phyloP scores from a whole-genome alignment of 2,797 vertebrate genomes.

The Graptemys geographica region DNA sequence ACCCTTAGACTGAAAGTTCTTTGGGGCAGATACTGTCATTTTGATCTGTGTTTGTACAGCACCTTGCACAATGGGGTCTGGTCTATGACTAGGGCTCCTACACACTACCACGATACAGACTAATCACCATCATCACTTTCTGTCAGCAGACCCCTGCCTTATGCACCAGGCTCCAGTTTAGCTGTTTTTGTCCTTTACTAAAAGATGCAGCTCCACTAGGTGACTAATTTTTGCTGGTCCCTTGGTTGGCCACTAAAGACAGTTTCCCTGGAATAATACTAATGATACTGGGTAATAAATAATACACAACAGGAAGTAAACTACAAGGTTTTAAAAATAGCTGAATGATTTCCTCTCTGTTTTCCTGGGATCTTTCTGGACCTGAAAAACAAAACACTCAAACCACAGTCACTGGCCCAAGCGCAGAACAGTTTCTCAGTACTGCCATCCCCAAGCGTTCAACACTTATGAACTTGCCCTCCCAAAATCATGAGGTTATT shows the following conservation, averaged over 20 bases:
- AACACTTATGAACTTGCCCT: not conserved
- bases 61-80: not conserved
- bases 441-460: slow-evolving; percentile 49
- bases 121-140: slow-evolving; percentile 19
- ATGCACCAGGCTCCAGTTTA: not conserved
- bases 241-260: slow-evolving; percentile 60
- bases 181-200: not conserved
- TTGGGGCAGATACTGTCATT: not conserved
- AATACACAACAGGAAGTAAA: slow-evolving; percentile 73
- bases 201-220: slow-evolving; percentile 36
- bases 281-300: slow-evolving; percentile 76
- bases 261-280: slow-evolving; percentile 61
- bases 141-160: slow-evolving; percentile 11
- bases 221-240: slow-evolving; percentile 12
- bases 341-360: slow-evolving; percentile 58
- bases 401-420: slow-evolving; percentile 59
- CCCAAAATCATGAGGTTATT: slow-evolving; percentile 19
- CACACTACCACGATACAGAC: not conserved
- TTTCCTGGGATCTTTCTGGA: slow-evolving; percentile 70
- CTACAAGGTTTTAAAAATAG: slow-evolving; percentile 67
- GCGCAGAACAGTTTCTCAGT: slow-evolving; percentile 65
- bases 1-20: not conserved
- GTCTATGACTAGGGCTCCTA: not conserved
- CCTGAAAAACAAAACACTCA: slow-evolving; percentile 73
- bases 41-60: not conserved